Evolutionary conservation across 2,113 vertebrate genomes (phyloP).

Genomic region (Oxyura jamaicensis): DNA sequence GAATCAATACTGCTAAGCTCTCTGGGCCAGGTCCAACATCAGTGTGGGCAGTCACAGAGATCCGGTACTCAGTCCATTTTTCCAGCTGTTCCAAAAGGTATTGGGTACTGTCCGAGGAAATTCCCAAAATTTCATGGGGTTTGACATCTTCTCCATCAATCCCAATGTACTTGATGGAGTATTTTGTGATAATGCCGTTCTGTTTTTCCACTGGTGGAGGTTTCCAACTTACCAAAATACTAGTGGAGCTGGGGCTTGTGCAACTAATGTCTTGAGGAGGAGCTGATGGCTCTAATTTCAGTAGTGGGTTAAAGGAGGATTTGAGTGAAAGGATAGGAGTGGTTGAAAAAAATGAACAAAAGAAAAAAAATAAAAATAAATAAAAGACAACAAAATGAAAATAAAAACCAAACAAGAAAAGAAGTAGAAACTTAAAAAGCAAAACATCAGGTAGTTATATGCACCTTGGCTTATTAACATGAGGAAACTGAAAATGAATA

Average conservation of each 20-base stretch:
- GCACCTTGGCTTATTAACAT: constrained; percentile 86
- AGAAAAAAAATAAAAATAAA: constrained; percentile 84
- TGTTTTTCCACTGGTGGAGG: constrained; percentile 91
- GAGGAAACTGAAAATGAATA: constrained; percentile 79
- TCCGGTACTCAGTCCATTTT: constrained; percentile 97
- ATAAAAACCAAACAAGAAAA: constrained; percentile 68
- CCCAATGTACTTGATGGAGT: constrained; percentile 89
- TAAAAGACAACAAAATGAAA: constrained; percentile 82
- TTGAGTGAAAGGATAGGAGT: constrained; percentile 84
- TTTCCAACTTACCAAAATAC: constrained; percentile 99
- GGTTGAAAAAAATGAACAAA: constrained; percentile 84
- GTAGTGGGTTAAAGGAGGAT: constrained; percentile 84
- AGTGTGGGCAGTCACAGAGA: constrained; percentile 94
- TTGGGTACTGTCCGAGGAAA: constrained; percentile 88
- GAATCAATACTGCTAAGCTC: constrained; percentile 91
- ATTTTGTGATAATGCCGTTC: constrained; percentile 95
- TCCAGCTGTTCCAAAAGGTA: constrained; percentile 99
- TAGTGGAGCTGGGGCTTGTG: constrained; percentile 96
- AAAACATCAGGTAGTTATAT: constrained; percentile 75
- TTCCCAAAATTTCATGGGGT: constrained; percentile 83
- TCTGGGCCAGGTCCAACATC: constrained; percentile 95
- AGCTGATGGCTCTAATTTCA: constrained; percentile 94
- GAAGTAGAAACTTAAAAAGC: constrained; percentile 83
- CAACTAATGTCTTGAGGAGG: constrained; percentile 96
- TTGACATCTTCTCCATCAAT: constrained; percentile 90